Percentiles rank a stretch among this genome's conserved stretches.
These are phyloP conservation scores for Enteromius unitaeniatus DNA, from an alignment of 2,797 vertebrate genomes.

Conservation along the genomic window DNA sequence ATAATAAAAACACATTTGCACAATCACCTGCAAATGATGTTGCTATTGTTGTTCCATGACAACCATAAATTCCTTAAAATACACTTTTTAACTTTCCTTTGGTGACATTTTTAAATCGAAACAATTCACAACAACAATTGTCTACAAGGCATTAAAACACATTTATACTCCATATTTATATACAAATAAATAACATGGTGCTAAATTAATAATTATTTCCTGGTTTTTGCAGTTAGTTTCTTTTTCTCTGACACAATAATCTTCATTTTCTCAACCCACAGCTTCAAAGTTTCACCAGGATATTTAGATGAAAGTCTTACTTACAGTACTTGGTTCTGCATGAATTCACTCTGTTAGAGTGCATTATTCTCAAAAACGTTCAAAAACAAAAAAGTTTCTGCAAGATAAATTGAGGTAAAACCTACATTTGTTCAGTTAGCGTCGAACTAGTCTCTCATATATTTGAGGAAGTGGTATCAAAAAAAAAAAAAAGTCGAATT, in stretches of 20 bases:
- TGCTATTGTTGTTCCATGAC: not conserved
- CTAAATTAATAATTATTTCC: conserved; percentile 54
- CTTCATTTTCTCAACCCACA: not conserved
- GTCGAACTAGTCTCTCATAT: conserved; percentile 71
- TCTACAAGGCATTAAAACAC: not conserved
- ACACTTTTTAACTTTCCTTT: not conserved
- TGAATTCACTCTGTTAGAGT: conserved; percentile 47
- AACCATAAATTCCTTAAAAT: not conserved
- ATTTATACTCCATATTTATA: not conserved
- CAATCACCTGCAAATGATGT: not conserved
- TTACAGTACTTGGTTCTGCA: conserved; percentile 48
- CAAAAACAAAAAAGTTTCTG: conserved; percentile 8
- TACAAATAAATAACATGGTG: not conserved
- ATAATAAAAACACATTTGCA: not conserved
- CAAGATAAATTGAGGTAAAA: conserved; percentile 53
- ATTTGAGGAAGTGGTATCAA: conserved; percentile 89
- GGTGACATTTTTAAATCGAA: not conserved
- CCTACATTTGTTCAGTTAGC: conserved; percentile 62
- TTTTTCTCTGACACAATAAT: not conserved
- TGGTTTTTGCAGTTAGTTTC: conserved; percentile 42
- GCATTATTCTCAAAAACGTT: conserved; percentile 57
- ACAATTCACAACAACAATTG: not conserved
- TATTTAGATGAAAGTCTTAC: conserved; percentile 42
- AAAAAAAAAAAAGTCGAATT: conserved; percentile 65
- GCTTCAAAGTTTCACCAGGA: not conserved